These are phyloP conservation scores for Nematopogon swammerdamellus DNA, from an alignment of 2,888 invertebrate genomes.

Conservation along the genomic window DNA sequence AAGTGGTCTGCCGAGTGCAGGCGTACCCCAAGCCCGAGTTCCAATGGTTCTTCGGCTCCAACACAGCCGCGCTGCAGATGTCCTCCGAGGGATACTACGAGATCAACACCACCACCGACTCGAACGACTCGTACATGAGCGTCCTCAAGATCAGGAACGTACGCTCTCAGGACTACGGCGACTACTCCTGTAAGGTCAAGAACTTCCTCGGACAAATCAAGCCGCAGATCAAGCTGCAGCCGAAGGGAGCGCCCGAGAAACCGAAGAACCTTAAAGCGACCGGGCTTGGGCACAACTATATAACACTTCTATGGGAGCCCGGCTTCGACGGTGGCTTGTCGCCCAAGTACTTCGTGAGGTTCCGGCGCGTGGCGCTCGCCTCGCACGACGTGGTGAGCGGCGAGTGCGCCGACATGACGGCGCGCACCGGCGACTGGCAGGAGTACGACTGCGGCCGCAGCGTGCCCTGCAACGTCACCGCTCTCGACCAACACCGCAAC, in stretches of 20 bases:
- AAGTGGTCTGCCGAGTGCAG: conserved; percentile 84
- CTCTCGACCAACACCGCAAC: conserved; percentile 81
- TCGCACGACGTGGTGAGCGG: conserved; percentile 59
- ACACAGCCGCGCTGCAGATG: conserved; percentile 66
- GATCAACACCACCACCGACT: conserved; percentile 75
- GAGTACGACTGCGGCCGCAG: conserved; percentile 83
- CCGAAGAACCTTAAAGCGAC: conserved; percentile 70
- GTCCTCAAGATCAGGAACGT: conserved; percentile 70
- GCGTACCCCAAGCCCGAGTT: conserved; percentile 92
- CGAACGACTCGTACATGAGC: conserved; percentile 83
- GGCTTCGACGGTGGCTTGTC: conserved; percentile 89
- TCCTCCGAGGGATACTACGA: conserved; percentile 85
- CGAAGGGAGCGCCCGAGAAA: conserved; percentile 84
- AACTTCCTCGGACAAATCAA: conserved; percentile 77
- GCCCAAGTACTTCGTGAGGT: conserved; percentile 85
- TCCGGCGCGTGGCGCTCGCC: conserved; percentile 63
- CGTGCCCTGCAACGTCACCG: conserved; percentile 85
- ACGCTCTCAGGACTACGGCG: conserved; percentile 83
- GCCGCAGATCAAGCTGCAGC: conserved; percentile 75
- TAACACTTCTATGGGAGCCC: conserved; percentile 81
- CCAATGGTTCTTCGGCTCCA: conserved; percentile 84
- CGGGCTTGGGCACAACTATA: conserved; percentile 74
- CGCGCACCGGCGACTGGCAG: conserved; percentile 66
- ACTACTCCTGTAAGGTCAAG: conserved; percentile 84
- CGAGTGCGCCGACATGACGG: conserved; percentile 58